Evolutionary conservation across 2,888 invertebrate genomes (phyloP), one percentile per base, ranked within the genome.

Genomic region (Caenorhabditis sinica): DNA sequence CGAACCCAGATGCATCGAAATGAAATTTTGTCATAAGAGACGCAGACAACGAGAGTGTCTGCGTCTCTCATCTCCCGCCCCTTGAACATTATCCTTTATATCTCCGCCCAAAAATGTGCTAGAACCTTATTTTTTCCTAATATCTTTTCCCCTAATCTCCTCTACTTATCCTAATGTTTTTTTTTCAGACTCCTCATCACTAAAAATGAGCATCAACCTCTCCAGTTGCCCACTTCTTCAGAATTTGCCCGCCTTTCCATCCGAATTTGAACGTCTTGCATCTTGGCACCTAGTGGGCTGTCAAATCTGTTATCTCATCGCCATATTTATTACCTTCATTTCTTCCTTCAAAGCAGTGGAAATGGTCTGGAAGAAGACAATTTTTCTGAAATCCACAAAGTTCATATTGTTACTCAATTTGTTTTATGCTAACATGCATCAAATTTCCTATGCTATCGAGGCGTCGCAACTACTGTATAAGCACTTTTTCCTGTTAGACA

Each of bases 381-480:
- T 65, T 1, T 65, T 65, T 23, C 40, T 43, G 43, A 65, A 43
- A 28, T 65, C 65, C 43, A 65, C 65, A 4, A 43, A 65, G 45
- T 45, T 1, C n/a, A 15, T 65, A 15, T 25, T 65, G 11, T 45
- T 45, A 13, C 28, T 65, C 5, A 65, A 65, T n/a, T 17, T 65
- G 17, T 45, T 65, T n/a, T 65, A 65, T 28, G 65, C 65, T 4
- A 65, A 65, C 8, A 11, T 45, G 17, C 65, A 65, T 45, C 65
- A 65, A 28, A 11, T 65, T 28, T 65, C 65, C 8, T 65, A 65
- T 30, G 65, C 45, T 17, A 65, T 65, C 9, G 65, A 65, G 28
- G 65, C 45, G 5, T 28, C 0, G 25, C 65, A 65, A 45, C 15
- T 65, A 17, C 28, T 65, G 1, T 45, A 65, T 17, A 65, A 65